phyloP scores from a whole-genome alignment of 2,113 vertebrate species.

The Geothlypis trichas region DNA sequence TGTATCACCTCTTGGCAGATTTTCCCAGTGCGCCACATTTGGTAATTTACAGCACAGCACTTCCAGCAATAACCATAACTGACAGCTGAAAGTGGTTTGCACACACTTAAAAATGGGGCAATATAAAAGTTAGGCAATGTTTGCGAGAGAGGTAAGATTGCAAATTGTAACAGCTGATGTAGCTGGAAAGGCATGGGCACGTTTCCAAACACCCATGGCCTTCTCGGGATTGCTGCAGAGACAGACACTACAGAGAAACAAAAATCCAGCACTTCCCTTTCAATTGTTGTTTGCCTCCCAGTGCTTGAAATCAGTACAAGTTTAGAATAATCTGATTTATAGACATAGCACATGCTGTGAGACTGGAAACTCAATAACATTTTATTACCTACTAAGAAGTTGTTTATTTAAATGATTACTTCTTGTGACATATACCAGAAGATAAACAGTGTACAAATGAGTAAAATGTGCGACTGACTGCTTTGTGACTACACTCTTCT shows the following conservation, averaged over 20 bases:
- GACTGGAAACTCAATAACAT: constrained; percentile 8
- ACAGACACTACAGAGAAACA: not conserved
- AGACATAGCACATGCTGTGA: not conserved
- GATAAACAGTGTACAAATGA: constrained; percentile 13
- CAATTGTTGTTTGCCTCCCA: not conserved
- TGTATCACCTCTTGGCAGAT: not conserved
- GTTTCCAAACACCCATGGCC: not conserved
- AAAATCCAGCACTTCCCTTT: not conserved
- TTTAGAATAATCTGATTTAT: constrained; percentile 34
- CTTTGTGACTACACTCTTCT: not conserved
- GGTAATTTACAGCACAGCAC: not conserved
- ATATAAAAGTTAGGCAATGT: not conserved
- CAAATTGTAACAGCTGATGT: not conserved
- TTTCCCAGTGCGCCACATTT: not conserved
- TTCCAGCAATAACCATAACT: not conserved
- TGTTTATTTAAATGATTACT: constrained; percentile 49
- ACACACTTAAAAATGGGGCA: not conserved
- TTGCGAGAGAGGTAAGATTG: not conserved
- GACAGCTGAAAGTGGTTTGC: not conserved
- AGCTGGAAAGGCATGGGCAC: not conserved
- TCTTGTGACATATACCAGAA: not conserved
- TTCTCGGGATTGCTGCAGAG: not conserved
- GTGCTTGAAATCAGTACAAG: not conserved
- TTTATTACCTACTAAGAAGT: constrained; percentile 25
- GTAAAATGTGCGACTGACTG: not conserved